phyloP scores from a whole-genome alignment of 2,797 vertebrate species.

The Coreius guichenoti region DNA sequence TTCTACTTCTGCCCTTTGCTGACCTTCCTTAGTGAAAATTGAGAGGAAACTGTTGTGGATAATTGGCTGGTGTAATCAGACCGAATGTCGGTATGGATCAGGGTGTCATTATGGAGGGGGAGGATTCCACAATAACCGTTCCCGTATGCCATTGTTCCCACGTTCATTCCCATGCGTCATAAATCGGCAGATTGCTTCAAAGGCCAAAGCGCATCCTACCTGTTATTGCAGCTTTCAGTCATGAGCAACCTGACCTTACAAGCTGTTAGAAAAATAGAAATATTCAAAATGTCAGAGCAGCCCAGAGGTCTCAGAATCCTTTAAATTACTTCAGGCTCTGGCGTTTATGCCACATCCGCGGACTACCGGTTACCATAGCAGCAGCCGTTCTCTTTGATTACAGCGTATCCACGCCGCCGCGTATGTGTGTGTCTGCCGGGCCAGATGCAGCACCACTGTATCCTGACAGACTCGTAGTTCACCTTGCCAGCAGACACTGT shows the following conservation, averaged over 20 bases:
- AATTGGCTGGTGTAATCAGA: conserved; percentile 11
- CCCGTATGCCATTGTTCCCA: background rate
- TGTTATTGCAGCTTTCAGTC: background rate
- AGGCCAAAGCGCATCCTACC: conserved; percentile 5
- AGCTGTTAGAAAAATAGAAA: conserved; percentile 23
- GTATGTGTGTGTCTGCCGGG: background rate
- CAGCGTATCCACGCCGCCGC: background rate
- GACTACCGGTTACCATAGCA: conserved; percentile 55
- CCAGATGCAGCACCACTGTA: conserved; percentile 12
- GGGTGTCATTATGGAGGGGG: conserved; percentile 14
- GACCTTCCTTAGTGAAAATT: background rate
- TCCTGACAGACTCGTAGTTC: conserved; percentile 30
- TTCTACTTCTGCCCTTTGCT: background rate
- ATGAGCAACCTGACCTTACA: background rate
- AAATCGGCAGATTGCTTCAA: background rate
- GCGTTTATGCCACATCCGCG: conserved; percentile 20
- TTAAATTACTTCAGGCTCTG: conserved; percentile 26
- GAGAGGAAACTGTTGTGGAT: background rate
- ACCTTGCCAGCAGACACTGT: background rate
- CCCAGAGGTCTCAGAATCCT: conserved; percentile 25
- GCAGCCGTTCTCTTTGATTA: conserved; percentile 49
- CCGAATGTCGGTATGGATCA: conserved; percentile 8
- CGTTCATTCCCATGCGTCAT: background rate
- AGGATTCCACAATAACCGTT: background rate
- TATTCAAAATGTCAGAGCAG: conserved; percentile 29